These are phyloP conservation scores for Rhegmatorhina hoffmannsi DNA, from an alignment of 2,113 vertebrate species.

Conservation along the genomic window DNA sequence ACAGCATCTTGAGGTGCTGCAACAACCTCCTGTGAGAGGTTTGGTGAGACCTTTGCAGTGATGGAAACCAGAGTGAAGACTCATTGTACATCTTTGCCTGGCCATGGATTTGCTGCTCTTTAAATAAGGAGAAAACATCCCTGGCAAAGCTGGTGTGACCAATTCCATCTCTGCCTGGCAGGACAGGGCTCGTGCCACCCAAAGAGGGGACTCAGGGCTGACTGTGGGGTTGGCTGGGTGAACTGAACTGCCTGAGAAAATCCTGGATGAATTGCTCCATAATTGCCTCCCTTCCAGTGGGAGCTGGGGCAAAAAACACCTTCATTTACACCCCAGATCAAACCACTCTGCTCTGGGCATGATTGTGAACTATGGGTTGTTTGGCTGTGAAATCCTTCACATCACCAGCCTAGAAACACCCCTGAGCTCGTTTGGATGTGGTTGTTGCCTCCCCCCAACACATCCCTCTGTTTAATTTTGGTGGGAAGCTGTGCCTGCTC, in stretches of 20 bases:
- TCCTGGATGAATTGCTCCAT: background rate
- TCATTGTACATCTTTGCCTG: background rate
- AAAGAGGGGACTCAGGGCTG: fast-evolving
- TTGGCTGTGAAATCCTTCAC: background rate
- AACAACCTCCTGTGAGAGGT: background rate
- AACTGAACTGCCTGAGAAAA: background rate
- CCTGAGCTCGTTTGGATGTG: background rate
- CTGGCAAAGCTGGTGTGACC: background rate
- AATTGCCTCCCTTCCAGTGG: background rate
- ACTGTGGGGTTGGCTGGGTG: background rate
- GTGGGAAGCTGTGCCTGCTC: background rate
- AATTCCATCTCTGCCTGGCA: fast-evolving
- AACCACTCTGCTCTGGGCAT: background rate
- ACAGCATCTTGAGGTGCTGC: fast-evolving
- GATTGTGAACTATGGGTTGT: background rate
- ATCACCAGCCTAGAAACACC: background rate
- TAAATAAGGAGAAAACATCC: fast-evolving
- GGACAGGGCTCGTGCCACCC: background rate
- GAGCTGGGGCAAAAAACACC: background rate
- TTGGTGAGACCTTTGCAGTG: fast-evolving
- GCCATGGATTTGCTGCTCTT: background rate
- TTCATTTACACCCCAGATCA: background rate
- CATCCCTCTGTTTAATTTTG: background rate
- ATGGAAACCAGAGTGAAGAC: background rate
- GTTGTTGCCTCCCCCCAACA: background rate